phyloP scores from a whole-genome alignment of 2,797 vertebrate species.

The Onychomys arenicola region DNA sequence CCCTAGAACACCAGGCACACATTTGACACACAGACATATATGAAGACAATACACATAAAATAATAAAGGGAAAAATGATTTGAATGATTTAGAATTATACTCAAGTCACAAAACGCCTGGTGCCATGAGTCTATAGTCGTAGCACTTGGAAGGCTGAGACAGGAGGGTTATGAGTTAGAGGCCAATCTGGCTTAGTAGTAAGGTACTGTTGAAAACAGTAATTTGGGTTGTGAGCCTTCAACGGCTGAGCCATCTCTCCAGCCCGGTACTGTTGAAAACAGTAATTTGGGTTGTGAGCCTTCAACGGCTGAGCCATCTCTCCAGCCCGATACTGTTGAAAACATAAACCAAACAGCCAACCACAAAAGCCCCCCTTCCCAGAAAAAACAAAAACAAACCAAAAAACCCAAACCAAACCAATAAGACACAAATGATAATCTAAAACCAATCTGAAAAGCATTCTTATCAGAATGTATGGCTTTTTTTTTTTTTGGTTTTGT shows the following conservation, averaged over 20 bases:
- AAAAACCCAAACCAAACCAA: background rate
- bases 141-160: background rate
- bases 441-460: background rate
- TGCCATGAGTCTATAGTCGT: background rate
- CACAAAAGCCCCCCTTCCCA: background rate
- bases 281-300: no score
- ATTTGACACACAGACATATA: background rate
- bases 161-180: background rate
- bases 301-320: no score
- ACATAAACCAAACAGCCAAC: background rate
- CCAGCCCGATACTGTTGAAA: background rate
- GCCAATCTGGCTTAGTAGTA: background rate
- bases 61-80: background rate
- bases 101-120: slow-evolving; percentile 1
- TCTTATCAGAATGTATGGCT: background rate
- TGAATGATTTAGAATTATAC: slow-evolving; percentile 12
- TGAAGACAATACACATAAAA: background rate
- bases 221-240: no score
- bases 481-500: no score
- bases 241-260: no score
- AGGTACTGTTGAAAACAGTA: background rate
- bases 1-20: background rate
- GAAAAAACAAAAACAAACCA: background rate
- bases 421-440: background rate
- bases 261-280: background rate